Base-by-base conservation (phyloP, 2,797 vertebrate species). In the Decapterus maruadsi region DNA sequence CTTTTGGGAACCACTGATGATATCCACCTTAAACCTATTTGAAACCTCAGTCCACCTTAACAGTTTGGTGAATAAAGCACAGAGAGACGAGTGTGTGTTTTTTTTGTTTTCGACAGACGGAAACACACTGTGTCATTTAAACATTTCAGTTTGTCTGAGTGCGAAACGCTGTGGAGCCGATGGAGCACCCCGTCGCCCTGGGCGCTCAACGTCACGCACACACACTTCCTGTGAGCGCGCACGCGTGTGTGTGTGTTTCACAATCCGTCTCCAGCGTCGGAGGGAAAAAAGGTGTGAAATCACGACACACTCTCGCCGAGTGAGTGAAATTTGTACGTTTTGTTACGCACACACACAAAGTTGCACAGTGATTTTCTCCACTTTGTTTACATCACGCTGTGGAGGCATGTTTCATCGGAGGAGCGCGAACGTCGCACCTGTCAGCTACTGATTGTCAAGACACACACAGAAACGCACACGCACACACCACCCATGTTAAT, bases 401-500 rank as follows among this genome's bases (percentile, higher is more conserved):
- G 78, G 74, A 70, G 46, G 57, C 72, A 54, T 78, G 86, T 79
- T 80, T 84, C 83, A 86, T 57, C 48, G 70, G 77, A 81, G 67
- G 83, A 82, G 77, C 50, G 77, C 3, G 31, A 85, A 84, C 26
- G 48, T 50, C 57, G 81, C 86, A 92, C 86, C 84, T 89, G 89
- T 88, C 83, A 78, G 40, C 54, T 54, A 66, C 72, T 88, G 80
- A 77, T 82, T 83, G 70, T 78, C 63, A 34, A 64, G 31, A 26
- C 59, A 53, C 74, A 60, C 73, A 69, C 60, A 64, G 29, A 68
- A n/a, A 46, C 48, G 54, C 46, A 61, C 68, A 71, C 46, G 58
- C 61, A 43, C 58, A 50, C n/a, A 70, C 77, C 82, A 76, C 67
- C 60, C 77, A 75, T 86, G 81, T 81, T 87, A 83, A 82, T 51